Percentiles rank a stretch among this genome's conserved stretches.
Conservation (phyloP, 2,888 invertebrate species). For the Saturnia pavonia region DNA sequence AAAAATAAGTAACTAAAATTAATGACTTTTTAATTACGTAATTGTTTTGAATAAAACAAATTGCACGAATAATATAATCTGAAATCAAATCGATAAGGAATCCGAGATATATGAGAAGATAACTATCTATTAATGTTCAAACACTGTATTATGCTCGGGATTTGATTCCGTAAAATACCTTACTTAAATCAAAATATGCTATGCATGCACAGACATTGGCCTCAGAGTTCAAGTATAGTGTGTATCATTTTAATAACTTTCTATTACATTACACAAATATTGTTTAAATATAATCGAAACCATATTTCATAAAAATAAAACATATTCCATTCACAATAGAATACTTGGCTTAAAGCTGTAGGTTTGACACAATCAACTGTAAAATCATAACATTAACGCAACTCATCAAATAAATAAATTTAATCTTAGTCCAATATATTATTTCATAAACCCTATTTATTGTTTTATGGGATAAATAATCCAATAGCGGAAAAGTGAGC, state of each 20-base stretch:
- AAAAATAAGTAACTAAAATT: background rate
- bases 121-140: background rate
- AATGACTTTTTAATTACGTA: background rate
- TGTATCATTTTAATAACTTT: background rate
- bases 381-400: background rate
- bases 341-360: background rate
- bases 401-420: background rate
- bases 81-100: background rate
- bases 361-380: background rate
- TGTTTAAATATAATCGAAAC: background rate
- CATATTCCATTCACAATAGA: background rate
- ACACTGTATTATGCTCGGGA: background rate
- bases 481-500: background rate
- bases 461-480: background rate
- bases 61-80: background rate
- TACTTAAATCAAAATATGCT: background rate
- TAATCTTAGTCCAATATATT: background rate
- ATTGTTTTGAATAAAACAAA: constrained; percentile 11
- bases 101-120: background rate
- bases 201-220: background rate
- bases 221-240: background rate
- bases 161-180: background rate
- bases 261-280: background rate
- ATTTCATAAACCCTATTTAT: background rate
- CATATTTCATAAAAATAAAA: background rate